Evolutionary conservation across 2,113 vertebrate genomes (phyloP), one percentile per base, ranked within the genome.

Genomic region (Perca fluviatilis): DNA sequence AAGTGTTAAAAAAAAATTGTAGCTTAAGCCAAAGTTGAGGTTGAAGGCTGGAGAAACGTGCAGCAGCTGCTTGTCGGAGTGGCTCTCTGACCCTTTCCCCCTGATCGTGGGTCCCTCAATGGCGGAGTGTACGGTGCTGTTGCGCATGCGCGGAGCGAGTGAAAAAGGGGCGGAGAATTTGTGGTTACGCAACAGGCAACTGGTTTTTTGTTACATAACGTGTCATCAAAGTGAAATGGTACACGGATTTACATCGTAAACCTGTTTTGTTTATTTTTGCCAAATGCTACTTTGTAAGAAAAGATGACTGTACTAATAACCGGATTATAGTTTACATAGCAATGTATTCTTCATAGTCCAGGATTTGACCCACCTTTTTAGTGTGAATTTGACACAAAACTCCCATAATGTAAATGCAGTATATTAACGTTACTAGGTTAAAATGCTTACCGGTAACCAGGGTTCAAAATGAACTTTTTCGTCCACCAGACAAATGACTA

Each of bases 21-120:
- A 23, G 30, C 74, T 80, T 2, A 63, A 66, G 51, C 56, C 72
- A 49, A 87, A 94, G 80, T 91, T 82, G 58, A 30, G 46, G 54
- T 54, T 65, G 63, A 50, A 67, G 79, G 74, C 50, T 18, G 68
- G 1, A 47, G 74, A 81, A 93, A 80, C 88, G 89, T 89, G 86
- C 76, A 47, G 53, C 63, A 43, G 86, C 83, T 74, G 82, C 56
- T 67, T 77, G 74, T 80, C 79, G 87, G 88, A 85, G 82, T 51
- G 81, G 77, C 81, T 89, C 91, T 91, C 94, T 94, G 94, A 94
- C 92, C 93, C 93, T 89, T 80, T 87, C 87, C 92, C 87, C 71
- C 84, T 36, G 70, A 82, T 89, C 74, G 53, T 80, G 86, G 85
- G 74, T 92, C 86, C 74, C 51, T 93, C 94, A 94, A 95, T 95